phyloP scores from a whole-genome alignment of 2,888 invertebrate genomes.

The Drosophila setosimentum region DNA sequence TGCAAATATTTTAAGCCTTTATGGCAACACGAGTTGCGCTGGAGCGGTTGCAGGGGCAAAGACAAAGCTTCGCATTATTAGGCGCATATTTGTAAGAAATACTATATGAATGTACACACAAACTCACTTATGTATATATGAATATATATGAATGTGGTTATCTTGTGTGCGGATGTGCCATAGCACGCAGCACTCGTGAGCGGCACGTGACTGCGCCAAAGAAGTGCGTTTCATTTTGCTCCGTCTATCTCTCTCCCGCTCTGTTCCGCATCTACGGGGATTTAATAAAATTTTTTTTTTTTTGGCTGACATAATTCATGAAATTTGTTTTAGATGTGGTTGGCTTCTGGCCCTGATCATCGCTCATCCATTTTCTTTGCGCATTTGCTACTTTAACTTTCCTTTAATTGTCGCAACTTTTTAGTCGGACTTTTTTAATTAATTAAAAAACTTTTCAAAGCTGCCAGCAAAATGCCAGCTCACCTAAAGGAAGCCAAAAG shows the following conservation, averaged over 20 bases:
- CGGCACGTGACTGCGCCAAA: slow-evolving; percentile 73
- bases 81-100: slow-evolving; percentile 77
- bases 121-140: slow-evolving; percentile 13
- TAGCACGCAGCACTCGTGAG: slow-evolving; percentile 55
- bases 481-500: slow-evolving; percentile 44
- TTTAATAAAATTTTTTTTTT: slow-evolving; percentile 67
- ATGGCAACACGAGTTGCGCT: slow-evolving; percentile 38
- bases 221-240: slow-evolving; percentile 32
- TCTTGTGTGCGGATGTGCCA: slow-evolving; percentile 38
- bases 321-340: slow-evolving; percentile 68
- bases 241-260: neutral
- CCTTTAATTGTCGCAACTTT: slow-evolving; percentile 74
- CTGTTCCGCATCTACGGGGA: slow-evolving; percentile 24
- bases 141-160: slow-evolving; percentile 35
- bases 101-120: slow-evolving; percentile 19
- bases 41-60: slow-evolving; percentile 13
- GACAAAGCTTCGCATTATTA: slow-evolving; percentile 60
- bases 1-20: slow-evolving; percentile 78
- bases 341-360: slow-evolving; percentile 37
- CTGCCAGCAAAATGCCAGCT: slow-evolving; percentile 46
- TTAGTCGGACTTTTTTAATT: slow-evolving; percentile 66
- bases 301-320: slow-evolving; percentile 49
- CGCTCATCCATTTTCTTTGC: slow-evolving; percentile 21
- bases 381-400: slow-evolving; percentile 59
- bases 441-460: slow-evolving; percentile 73